phyloP scores from a whole-genome alignment of 2,113 vertebrate species.

The Bucco capensis region DNA sequence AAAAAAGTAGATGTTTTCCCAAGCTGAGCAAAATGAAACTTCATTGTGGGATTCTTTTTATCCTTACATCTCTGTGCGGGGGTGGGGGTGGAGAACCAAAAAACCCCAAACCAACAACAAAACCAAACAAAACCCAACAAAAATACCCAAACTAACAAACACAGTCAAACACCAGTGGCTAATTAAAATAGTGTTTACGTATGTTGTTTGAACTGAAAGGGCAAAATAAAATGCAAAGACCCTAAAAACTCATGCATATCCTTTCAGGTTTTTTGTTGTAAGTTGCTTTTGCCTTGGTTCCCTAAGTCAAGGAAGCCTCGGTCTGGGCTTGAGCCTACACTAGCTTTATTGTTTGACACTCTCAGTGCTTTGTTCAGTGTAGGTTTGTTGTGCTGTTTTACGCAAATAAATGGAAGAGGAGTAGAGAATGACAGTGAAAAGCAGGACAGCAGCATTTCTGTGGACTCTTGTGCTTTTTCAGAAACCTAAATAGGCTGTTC shows the following conservation, averaged over 20 bases:
- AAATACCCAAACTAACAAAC: not conserved
- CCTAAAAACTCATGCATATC: not conserved
- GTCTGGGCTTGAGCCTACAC: not conserved
- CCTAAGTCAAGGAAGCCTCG: not conserved
- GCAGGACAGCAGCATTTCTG: not conserved
- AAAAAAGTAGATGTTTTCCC: not conserved
- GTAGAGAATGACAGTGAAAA: not conserved
- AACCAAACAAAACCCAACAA: not conserved
- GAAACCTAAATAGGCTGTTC: not conserved
- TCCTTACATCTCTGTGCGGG: not conserved
- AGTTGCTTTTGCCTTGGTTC: not conserved
- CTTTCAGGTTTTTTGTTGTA: not conserved
- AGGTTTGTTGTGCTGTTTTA: not conserved
- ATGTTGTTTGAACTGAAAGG: not conserved
- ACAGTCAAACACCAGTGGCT: not conserved
- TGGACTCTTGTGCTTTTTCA: not conserved
- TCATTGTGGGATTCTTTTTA: not conserved
- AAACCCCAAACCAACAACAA: not conserved
- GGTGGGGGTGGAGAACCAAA: too few relatives aligned
- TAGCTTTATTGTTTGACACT: not conserved
- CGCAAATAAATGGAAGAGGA: not conserved
- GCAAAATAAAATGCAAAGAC: not conserved
- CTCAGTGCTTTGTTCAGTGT: accelerated
- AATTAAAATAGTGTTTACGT: not conserved
- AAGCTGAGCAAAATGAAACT: not conserved